phyloP scores from a whole-genome alignment of 2,113 vertebrate species.

The Andinoacara biseriatus region DNA sequence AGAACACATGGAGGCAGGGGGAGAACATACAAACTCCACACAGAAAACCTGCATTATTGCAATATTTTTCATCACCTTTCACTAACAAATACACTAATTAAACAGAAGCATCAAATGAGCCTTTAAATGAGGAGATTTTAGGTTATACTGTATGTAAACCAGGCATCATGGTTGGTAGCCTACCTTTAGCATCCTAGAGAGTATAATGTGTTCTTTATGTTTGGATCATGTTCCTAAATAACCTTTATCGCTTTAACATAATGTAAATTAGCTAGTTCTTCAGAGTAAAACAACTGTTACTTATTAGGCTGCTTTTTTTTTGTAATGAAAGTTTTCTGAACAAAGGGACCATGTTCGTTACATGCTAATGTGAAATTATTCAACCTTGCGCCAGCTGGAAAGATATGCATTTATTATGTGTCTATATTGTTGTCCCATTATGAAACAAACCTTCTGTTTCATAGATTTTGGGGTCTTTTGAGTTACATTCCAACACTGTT shows the following conservation, averaged over 20 bases:
- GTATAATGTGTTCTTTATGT: not conserved
- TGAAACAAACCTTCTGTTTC: not conserved
- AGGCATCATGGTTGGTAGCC: not conserved
- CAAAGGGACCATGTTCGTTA: no score
- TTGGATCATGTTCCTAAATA: not conserved
- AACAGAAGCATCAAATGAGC: not conserved
- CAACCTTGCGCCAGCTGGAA: no score
- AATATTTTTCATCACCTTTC: no score
- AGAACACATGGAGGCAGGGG: no score
- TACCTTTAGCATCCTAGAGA: not conserved
- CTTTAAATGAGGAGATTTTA: not conserved
- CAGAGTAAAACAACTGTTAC: not conserved
- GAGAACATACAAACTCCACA: no score
- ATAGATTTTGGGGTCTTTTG: not conserved
- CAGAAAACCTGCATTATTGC: no score
- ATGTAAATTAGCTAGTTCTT: not conserved
- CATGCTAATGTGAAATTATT: no score
- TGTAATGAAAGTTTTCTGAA: no score
- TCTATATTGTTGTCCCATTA: not conserved
- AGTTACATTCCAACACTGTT: not conserved
- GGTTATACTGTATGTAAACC: no score
- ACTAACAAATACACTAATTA: no score
- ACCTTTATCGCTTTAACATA: not conserved
- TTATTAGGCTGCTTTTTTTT: not conserved
- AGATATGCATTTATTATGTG: not conserved